Base-by-base conservation (phyloP, 1,140 invertebrate species). In the Schlechtendalia chinensis region DNA sequence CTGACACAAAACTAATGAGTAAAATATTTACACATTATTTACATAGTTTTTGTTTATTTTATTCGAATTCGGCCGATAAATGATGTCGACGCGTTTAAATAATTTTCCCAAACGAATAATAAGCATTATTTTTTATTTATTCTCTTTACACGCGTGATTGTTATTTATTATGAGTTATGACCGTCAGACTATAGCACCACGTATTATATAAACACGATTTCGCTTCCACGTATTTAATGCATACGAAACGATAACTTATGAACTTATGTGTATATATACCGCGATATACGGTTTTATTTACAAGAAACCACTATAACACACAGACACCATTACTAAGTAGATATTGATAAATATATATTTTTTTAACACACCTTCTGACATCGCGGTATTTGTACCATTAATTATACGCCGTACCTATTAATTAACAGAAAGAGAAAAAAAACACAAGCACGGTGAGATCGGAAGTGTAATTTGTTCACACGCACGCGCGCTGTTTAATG, bases 141-240 rank as follows among this genome's bases (percentile, higher is more conserved):
- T 22, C 10, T 39, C 11, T 65, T n/a, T 63, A 29, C 2, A 39
- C 19, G 24, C 8, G 17, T 8, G 14, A 12, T 67, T 5, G n/a
- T 14, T 11, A 67, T 67, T 22, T 39, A 45, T 22, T 39, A 22
- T 11, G n/a, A 67, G 11, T 39, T 39, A 67, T n/a, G 32, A 45
- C 19, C 11, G 11, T 4, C 5, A 19, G 32, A 67, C 63, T 65
- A n/a, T 16, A 61, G 17, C 29, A 65, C 61, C 27, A 32, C 6
- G 10, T 63, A 50, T 50, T 50, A 54, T 54, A 54, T 17, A 67
- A 4, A 67, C 32, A 67, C 19, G 11, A 67, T 67, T 67, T 65
- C 29, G 29, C 61, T 65, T 65, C 29, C 29, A 22, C 8, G 47
- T 50, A 50, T 50, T 50, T 39, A 3, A 39, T 17, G 29, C 8